Conservation (phyloP, 2,888 invertebrate species). For the Byasa hedistus region DNA sequence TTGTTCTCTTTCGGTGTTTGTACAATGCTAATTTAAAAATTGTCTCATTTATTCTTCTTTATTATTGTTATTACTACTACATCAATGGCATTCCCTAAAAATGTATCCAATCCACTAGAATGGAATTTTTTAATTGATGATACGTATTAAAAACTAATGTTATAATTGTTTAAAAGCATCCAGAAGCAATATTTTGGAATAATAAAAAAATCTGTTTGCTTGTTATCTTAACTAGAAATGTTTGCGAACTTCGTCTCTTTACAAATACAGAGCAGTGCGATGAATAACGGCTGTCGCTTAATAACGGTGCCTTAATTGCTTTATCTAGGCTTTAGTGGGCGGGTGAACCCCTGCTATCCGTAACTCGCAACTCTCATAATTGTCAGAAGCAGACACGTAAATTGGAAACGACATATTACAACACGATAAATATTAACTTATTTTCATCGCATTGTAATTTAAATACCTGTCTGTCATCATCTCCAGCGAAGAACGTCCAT, state of each 20-base stretch:
- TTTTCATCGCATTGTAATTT: background rate
- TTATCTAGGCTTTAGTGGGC: slow-evolving; percentile 65
- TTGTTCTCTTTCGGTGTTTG: slow-evolving; percentile 42
- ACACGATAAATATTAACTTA: background rate
- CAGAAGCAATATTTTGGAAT: too few relatives aligned
- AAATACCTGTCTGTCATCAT: too few relatives aligned
- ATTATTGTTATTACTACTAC: too few relatives aligned
- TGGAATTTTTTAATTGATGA: too few relatives aligned
- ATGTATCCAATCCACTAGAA: too few relatives aligned
- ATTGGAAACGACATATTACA: background rate
- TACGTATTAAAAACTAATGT: too few relatives aligned
- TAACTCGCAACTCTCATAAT: slow-evolving; percentile 69
- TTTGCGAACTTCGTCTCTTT: slow-evolving; percentile 34
- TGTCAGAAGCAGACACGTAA: slow-evolving; percentile 58
- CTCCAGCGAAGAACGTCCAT: too few relatives aligned
- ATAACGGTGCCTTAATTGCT: slow-evolving; percentile 71
- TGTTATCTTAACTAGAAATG: slow-evolving; percentile 34
- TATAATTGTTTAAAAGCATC: too few relatives aligned
- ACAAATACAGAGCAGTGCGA: slow-evolving; percentile 59
- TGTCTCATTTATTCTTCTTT: slow-evolving; percentile 27
- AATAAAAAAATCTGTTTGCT: too few relatives aligned
- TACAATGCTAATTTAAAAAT: slow-evolving; percentile 33
- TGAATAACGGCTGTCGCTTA: slow-evolving; percentile 73
- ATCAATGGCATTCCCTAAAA: too few relatives aligned
- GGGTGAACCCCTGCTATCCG: slow-evolving; percentile 62